Evolutionary conservation across 2,888 invertebrate species (phyloP), one percentile per base, ranked within the genome.

Genomic region (Synanthedon andrenaeformis): DNA sequence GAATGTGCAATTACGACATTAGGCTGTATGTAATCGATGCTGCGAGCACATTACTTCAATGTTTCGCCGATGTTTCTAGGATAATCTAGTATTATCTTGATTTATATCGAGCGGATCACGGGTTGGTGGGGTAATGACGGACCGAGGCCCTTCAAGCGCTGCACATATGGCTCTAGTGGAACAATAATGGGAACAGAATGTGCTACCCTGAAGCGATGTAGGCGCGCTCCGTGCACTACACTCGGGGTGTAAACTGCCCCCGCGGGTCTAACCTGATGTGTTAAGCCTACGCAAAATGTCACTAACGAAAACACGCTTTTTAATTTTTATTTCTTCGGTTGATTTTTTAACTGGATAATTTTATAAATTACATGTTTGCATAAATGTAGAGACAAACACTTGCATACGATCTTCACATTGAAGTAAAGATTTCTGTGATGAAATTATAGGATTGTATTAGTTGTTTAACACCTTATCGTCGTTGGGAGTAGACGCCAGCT

Each of bases 21-120:
- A 72, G 72, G 74, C 65, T 75, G 69, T 72, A 74, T 77, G 73
- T 82, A 83, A 83, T 84, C 76, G 77, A 69, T 70, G 73, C 72
- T 70, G 67, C 66, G 72, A 74, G 79, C 76, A 74, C 72, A 75
- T 81, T 84, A 82, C 81, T 79, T 79, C 76, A 74, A 78, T 76
- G 77, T 80, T 79, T 81, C 77, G 70, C 72, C 73, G 80, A 75
- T 76, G 76, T 76, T 75, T 78, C 82, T 74, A 77, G 79, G 80
- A 82, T 84, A 82, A 85, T 85, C 73, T 83, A 78, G 82, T 78
- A 85, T 86, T 85, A 85, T 74, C 78, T 77, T 83, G 86, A 84
- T 85, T 85, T 84, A 85, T 85, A 82, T 82, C 77, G 71, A 71
- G 74, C 69, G 76, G 76, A 82, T 81, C 78, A 76, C 72, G 69